Conservation (phyloP, 2,113 vertebrate species). For the Camelus bactrianus region DNA sequence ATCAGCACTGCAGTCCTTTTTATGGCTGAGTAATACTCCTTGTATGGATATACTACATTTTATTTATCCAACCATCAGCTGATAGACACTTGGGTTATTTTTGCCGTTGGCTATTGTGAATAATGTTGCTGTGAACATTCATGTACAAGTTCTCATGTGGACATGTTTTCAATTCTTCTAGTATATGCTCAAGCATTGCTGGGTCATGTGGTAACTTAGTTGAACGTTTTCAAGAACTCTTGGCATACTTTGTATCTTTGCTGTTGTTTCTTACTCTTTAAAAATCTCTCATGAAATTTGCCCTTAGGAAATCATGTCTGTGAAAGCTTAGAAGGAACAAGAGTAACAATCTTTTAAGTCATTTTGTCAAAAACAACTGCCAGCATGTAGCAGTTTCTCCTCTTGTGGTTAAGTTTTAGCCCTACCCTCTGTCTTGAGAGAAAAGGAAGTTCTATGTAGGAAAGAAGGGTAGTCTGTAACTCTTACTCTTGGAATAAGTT, state of each 20-base stretch:
- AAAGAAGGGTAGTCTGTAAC: slow-evolving; percentile 59
- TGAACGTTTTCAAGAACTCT: slow-evolving; percentile 46
- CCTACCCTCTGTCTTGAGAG: slow-evolving; percentile 68
- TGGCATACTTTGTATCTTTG: slow-evolving; percentile 49
- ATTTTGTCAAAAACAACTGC: slow-evolving; percentile 72
- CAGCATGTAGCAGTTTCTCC: slow-evolving; percentile 61
- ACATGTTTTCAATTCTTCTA: slow-evolving; percentile 36
- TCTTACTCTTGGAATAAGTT: slow-evolving; percentile 58
- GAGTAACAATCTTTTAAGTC: slow-evolving; percentile 40
- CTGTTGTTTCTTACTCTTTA: slow-evolving; percentile 53
- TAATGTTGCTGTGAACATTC: slow-evolving; percentile 6
- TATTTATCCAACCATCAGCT: neutral
- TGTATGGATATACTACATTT: neutral
- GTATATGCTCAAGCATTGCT: slow-evolving; percentile 31
- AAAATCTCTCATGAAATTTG: slow-evolving; percentile 35
- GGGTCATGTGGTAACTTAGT: neutral
- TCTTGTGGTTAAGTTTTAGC: slow-evolving; percentile 76
- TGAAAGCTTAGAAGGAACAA: slow-evolving; percentile 61
- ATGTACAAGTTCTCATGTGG: neutral
- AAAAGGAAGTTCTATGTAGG: slow-evolving; percentile 81
- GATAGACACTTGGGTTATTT: neutral
- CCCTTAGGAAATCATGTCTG: neutral
- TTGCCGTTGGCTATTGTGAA: neutral
- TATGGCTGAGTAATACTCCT: neutral
- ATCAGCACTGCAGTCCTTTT: neutral